Evolutionary conservation across 2,888 invertebrate species (phyloP).

Genomic region (Arrhopalites spinosus): DNA sequence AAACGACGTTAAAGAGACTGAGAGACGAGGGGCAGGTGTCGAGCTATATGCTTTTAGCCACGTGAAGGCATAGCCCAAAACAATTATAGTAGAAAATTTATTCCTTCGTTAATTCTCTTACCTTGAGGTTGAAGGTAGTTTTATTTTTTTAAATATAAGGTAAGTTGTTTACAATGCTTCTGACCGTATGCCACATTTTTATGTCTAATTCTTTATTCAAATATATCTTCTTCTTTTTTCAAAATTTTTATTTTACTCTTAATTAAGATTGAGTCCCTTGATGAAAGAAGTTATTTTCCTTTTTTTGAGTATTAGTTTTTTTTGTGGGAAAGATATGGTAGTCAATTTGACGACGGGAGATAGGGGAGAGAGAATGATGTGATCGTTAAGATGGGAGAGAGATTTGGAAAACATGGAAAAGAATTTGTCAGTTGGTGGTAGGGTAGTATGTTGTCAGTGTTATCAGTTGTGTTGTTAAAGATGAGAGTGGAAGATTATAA

Average conservation of each 20-base stretch:
- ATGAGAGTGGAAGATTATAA: not conserved
- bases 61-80: not conserved
- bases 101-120: conserved; percentile 4
- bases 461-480: conserved; percentile 5
- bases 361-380: no score
- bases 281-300: no score
- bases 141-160: not conserved
- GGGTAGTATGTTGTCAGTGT: not conserved
- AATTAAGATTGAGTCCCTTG: no score
- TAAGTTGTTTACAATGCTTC: no score
- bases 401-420: not conserved
- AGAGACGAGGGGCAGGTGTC: not conserved
- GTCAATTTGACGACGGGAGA: no score
- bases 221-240: no score
- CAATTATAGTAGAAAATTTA: not conserved
- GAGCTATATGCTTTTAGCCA: not conserved
- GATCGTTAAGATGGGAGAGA: no score
- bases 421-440: conserved; percentile 15
- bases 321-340: no score
- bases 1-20: not conserved
- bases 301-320: no score
- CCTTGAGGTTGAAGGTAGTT: conserved; percentile 10
- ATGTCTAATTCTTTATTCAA: no score
- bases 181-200: no score
- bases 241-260: no score